These are phyloP conservation scores for Orthosia gothica DNA, from an alignment of 2,888 invertebrate species.

Conservation along the genomic window DNA sequence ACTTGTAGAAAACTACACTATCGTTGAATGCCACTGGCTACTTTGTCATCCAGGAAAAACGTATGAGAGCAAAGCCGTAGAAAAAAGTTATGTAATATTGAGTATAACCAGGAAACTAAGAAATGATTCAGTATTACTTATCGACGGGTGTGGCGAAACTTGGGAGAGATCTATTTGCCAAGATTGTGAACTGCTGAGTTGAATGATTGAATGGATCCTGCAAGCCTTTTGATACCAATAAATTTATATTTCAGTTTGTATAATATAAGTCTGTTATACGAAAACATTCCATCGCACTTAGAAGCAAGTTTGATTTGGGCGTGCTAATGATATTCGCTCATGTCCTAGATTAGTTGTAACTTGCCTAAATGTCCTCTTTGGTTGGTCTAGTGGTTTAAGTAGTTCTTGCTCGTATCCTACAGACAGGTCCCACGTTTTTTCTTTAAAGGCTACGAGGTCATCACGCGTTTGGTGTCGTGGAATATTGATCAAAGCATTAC, in stretches of 20 bases:
- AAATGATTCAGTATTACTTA: constrained; percentile 2
- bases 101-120: no score
- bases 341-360: constrained; percentile 45
- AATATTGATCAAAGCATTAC: neutral
- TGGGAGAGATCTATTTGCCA: constrained; percentile 1
- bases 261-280: neutral
- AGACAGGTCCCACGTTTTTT: constrained; percentile 34
- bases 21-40: neutral
- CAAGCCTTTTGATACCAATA: constrained; percentile 13
- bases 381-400: constrained; percentile 1
- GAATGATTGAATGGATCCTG: constrained; percentile 18
- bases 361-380: constrained; percentile 44
- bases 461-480: neutral
- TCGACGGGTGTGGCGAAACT: constrained; percentile 6
- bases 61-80: neutral
- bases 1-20: neutral
- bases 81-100: neutral
- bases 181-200: constrained; percentile 12
- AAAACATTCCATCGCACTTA: constrained; percentile 18
- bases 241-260: no score
- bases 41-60: neutral
- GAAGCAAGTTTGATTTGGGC: constrained; percentile 24
- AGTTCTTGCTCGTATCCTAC: constrained; percentile 14
- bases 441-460: constrained; percentile 1
- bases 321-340: constrained; percentile 34